Conservation (phyloP, 2,888 invertebrate species). For the Drosophila barbarae region DNA sequence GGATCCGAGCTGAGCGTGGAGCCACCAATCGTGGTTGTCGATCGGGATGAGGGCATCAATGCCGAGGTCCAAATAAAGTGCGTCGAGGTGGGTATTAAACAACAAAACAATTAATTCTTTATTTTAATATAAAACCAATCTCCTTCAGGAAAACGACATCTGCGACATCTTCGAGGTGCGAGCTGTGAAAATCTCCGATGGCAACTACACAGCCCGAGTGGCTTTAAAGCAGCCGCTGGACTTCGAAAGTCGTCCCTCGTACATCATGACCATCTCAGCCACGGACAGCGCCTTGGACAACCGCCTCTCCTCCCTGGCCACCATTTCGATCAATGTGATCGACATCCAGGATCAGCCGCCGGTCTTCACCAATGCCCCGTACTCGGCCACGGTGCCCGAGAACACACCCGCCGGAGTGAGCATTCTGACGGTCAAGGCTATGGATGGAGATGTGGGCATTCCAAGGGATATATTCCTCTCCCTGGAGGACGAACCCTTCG, state of each 20-base stretch:
- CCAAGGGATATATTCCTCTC: slow-evolving; percentile 84
- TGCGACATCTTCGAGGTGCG: slow-evolving; percentile 85
- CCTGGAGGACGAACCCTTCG: slow-evolving; percentile 85
- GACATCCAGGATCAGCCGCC: slow-evolving; percentile 93
- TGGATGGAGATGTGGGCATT: slow-evolving; percentile 90
- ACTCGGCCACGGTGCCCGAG: slow-evolving; percentile 88
- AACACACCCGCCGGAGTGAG: slow-evolving; percentile 85
- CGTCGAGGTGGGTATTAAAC: slow-evolving; percentile 80
- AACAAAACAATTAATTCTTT: neutral
- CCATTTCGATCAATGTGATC: slow-evolving; percentile 86
- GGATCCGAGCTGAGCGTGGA: slow-evolving; percentile 83
- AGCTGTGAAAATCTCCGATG: slow-evolving; percentile 84
- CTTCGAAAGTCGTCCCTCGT: slow-evolving; percentile 88
- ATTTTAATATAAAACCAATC: neutral
- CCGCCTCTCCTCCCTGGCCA: slow-evolving; percentile 85
- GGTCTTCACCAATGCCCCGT: slow-evolving; percentile 89
- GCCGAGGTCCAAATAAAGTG: slow-evolving; percentile 86
- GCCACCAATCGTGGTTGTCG: slow-evolving; percentile 85
- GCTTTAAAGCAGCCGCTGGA: slow-evolving; percentile 85
- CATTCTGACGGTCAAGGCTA: slow-evolving; percentile 86
- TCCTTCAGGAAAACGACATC: slow-evolving; percentile 82
- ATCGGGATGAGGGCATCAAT: slow-evolving; percentile 87
- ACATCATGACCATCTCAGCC: slow-evolving; percentile 85
- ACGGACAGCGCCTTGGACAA: slow-evolving; percentile 83
- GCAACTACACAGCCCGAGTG: slow-evolving; percentile 86